Conservation (phyloP, 2,888 invertebrate species). For the Sphinx pinastri region DNA sequence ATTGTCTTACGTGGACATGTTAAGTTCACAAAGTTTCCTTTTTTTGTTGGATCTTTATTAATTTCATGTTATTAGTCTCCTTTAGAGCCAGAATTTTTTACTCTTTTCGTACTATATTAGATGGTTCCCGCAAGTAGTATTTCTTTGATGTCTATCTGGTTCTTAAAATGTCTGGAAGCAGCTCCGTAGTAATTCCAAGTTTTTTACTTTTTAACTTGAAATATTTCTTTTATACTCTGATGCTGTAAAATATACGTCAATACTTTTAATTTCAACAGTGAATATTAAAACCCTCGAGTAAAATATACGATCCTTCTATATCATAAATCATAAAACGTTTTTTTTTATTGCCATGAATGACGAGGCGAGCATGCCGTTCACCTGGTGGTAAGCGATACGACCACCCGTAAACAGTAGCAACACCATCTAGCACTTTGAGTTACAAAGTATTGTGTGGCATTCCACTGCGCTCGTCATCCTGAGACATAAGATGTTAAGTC, state of each 20-base stretch:
- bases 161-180: neutral
- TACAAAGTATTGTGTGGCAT: too few species aligned
- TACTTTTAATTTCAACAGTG: neutral
- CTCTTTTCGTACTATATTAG: neutral
- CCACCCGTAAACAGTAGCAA: too few species aligned
- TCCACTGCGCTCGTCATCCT: too few species aligned
- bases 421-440: too few species aligned
- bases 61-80: neutral
- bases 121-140: neutral
- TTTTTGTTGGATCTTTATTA: neutral
- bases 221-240: neutral
- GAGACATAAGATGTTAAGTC: too few species aligned
- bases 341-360: too few species aligned
- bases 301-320: too few species aligned
- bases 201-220: neutral
- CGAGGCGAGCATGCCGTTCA: too few species aligned
- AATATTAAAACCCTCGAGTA: neutral
- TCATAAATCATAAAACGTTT: too few species aligned
- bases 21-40: neutral
- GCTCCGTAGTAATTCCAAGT: neutral
- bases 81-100: neutral
- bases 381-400: too few species aligned
- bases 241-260: too few species aligned
- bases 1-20: slow-evolving; percentile 12
- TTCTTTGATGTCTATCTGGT: neutral